phyloP scores from a whole-genome alignment of 2,797 vertebrate genomes.

The Mus spretus region DNA sequence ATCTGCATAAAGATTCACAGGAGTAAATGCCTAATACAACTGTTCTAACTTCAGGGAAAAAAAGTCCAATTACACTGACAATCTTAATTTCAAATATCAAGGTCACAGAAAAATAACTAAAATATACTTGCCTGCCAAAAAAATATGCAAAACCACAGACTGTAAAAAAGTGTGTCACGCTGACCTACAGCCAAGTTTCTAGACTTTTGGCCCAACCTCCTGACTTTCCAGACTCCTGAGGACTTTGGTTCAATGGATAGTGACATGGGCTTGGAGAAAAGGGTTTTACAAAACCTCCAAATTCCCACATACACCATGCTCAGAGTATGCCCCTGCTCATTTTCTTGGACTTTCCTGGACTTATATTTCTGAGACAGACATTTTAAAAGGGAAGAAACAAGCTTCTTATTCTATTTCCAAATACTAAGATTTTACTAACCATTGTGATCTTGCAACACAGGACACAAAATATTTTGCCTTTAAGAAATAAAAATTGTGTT shows the following conservation, averaged over 20 bases:
- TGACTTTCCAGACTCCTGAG: slow-evolving; percentile 31
- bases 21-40: slow-evolving; percentile 40
- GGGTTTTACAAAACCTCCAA: not conserved
- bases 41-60: slow-evolving; percentile 35
- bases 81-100: slow-evolving; percentile 22
- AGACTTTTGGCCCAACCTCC: slow-evolving; percentile 47
- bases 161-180: not conserved
- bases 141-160: not conserved
- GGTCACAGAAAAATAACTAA: not conserved
- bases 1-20: slow-evolving; percentile 40
- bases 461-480: slow-evolving; percentile 44
- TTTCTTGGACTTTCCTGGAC: not conserved
- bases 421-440: slow-evolving; percentile 31
- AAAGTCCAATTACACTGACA: slow-evolving; percentile 8
- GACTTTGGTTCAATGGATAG: slow-evolving; percentile 9
- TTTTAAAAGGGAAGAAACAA: slow-evolving; percentile 56
- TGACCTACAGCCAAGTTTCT: slow-evolving; percentile 49
- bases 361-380: slow-evolving; percentile 43
- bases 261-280: not conserved
- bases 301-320: not conserved
- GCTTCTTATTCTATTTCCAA: slow-evolving; percentile 62
- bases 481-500: slow-evolving; percentile 59
- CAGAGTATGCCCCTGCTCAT: not conserved
- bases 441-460: not conserved
- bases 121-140: slow-evolving; percentile 36